These are phyloP conservation scores for Acinonyx jubatus DNA, from an alignment of 2,113 vertebrate species.

Conservation along the genomic window DNA sequence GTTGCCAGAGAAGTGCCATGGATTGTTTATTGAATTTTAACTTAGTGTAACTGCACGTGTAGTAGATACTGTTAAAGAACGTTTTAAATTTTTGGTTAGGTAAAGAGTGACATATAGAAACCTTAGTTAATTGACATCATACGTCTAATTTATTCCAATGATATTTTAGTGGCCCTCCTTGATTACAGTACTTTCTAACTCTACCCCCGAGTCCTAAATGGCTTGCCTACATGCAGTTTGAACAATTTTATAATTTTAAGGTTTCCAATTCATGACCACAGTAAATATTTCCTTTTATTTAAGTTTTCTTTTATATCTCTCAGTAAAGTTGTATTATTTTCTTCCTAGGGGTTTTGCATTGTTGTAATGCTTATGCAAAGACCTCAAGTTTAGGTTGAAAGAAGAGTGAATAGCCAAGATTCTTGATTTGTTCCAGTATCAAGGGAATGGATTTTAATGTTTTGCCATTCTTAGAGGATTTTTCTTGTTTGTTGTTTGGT, in stretches of 20 bases:
- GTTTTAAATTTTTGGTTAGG: not conserved
- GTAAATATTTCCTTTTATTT: not conserved
- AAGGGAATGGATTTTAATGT: not conserved
- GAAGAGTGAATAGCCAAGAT: not conserved
- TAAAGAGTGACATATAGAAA: not conserved
- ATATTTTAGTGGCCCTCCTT: not conserved
- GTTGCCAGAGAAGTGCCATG: not conserved
- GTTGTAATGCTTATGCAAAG: not conserved
- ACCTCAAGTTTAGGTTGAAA: not conserved
- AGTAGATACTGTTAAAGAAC: not conserved
- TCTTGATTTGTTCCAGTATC: slow-evolving; percentile 7
- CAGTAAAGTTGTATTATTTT: not conserved
- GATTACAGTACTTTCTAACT: not conserved
- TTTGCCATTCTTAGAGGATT: not conserved
- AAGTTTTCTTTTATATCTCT: not conserved
- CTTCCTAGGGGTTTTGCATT: not conserved
- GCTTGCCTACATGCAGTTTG: not conserved
- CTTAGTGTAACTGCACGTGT: not conserved
- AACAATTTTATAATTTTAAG: not conserved
- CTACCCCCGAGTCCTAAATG: not conserved
- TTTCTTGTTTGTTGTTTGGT: not conserved
- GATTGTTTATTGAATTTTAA: slow-evolving; percentile 24
- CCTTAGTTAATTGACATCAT: not conserved
- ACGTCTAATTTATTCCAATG: not conserved
- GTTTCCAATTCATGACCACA: not conserved